Evolutionary conservation across 2,797 vertebrate genomes (phyloP), one percentile per base, ranked within the genome.

Genomic region (Petrocephalus sullivani): DNA sequence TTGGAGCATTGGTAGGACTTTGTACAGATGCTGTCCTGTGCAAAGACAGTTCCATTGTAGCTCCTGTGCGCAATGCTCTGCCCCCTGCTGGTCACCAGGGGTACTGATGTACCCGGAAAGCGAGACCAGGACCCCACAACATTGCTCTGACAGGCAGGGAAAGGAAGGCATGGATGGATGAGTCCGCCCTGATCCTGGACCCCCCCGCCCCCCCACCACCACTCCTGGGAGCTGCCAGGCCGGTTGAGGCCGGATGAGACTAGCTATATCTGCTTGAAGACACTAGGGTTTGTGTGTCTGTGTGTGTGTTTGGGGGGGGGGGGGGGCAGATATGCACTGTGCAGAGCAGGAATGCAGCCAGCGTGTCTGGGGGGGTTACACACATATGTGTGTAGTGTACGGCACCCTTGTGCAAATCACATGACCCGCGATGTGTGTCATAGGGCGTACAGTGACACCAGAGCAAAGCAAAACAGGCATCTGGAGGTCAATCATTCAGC

Each of bases 261-360:
- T 23, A 19, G 83, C 14, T 54, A 57, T 53, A 9, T 57, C 83
- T 85, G 83, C 53, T 54, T 85, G 54, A 58, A 12, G 84, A 12
- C 28, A 28, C 28, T 23, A 23, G 46, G 21, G n/a, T 23, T 46
- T 53, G n/a, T 83, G 21, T 12, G 41, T 51, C n/a, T 51, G 19
- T 49, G 16, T n/a, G 21, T 82, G n/a, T 82, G 33, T 41, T 33
- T 82, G 16, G 9, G 3, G 90, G 89, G 90, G 90, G 89, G 90
- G 92, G 90, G 91, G 91, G 90, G 91, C 92, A 93, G 93, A 94
- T 92, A 91, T 91, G 93, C 19, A 81, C 75, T 91, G 85, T 92
- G 92, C 91, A 90, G 90, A 94, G 89, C 87, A 91, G 93, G 94
- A 95, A 95, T 94, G 92, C 56, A 93, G 91, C 91, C 91, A 91